Base-by-base conservation (phyloP, 2,797 vertebrate genomes). In the Platalea minor region DNA sequence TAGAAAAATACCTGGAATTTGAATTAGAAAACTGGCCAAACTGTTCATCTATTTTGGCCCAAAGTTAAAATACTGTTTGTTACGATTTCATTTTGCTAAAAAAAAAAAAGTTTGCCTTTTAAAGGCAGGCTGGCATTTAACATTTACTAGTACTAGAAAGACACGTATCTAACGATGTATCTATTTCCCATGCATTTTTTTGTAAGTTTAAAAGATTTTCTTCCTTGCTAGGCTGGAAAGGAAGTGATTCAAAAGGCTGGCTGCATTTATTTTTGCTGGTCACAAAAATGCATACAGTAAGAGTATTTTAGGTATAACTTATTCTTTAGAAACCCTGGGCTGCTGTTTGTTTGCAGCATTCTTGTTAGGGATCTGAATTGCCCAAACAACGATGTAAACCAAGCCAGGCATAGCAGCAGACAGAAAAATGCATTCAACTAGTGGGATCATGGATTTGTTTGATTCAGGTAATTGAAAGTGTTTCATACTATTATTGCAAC, bases 401-500 rank as follows among this genome's bases (percentile, higher is more conserved):
- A 97, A 98, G 91, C 87, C 96, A 98, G 98, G 98, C 98, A 98
- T 97, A 98, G 96, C 97, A 97, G 97, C 97, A 97, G 97, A 97
- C 97, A 98, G 97, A 98, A 97, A 98, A 98, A 98, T 96, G 91
- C 97, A 98, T 98, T 98, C 98, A 98, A 96, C 98, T 98, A 96
- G 98, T 98, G 97, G 98, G 97, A 98, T 98, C 98, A 98, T 98
- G 99, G 98, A 99, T 99, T 99, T 99, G 99, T 99, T 99, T 99
- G 99, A 99, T 99, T 99, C 98, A 98, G 98, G 98, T 99, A 99
- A 99, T 99, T 98, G 98, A 99, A 99, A 99, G 99, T 98, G 98
- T 99, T 99, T 99, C 98, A 99, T 99, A 99, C 99, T 98, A 99
- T 99, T 99, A 99, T 98, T 98, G 98, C 98, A 98, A 98, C 98